These are phyloP conservation scores for Drosophila emarginata DNA, from an alignment of 2,888 invertebrate species.

Conservation along the genomic window DNA sequence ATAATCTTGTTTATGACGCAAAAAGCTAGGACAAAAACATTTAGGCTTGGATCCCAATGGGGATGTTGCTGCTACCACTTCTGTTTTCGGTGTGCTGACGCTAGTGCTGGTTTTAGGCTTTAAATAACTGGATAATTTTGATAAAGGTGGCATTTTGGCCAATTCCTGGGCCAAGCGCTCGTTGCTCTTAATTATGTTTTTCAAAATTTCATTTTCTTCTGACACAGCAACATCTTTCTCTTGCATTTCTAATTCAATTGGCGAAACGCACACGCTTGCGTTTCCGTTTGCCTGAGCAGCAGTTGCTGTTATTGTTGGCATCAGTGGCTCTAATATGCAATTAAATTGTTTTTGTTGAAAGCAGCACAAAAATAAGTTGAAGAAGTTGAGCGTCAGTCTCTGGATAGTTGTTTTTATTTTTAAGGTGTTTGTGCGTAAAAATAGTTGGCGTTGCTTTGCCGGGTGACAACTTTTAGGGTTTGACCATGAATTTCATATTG, in stretches of 20 bases:
- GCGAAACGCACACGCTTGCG: slow-evolving; percentile 76
- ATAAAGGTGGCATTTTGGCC: slow-evolving; percentile 78
- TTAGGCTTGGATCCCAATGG: slow-evolving; percentile 45
- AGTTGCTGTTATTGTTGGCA: slow-evolving; percentile 40
- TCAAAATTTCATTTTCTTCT: slow-evolving; percentile 68
- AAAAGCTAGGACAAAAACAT: slow-evolving; percentile 70
- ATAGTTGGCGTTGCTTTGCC: slow-evolving; percentile 43
- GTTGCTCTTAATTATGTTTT: slow-evolving; percentile 77
- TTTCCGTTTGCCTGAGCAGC: slow-evolving; percentile 53
- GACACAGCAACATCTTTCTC: slow-evolving; percentile 36
- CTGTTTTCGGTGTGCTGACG: slow-evolving; percentile 28
- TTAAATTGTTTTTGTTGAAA: slow-evolving; percentile 31
- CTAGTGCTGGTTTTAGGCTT: slow-evolving; percentile 33
- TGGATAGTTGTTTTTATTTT: slow-evolving; percentile 39
- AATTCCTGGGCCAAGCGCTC: slow-evolving; percentile 71
- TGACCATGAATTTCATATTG: slow-evolving; percentile 68
- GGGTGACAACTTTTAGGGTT: slow-evolving; percentile 29
- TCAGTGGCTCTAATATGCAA: slow-evolving; percentile 47
- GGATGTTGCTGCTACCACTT: slow-evolving; percentile 34
- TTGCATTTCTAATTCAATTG: slow-evolving; percentile 51
- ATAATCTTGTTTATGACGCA: slow-evolving; percentile 63
- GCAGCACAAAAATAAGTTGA: slow-evolving; percentile 79
- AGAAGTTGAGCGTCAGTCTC: slow-evolving; percentile 78
- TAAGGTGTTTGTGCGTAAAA: slow-evolving; percentile 45
- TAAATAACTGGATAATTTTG: slow-evolving; percentile 56